Conservation (phyloP, 1,140 invertebrate species). For the Phenacoccus solenopsis region DNA sequence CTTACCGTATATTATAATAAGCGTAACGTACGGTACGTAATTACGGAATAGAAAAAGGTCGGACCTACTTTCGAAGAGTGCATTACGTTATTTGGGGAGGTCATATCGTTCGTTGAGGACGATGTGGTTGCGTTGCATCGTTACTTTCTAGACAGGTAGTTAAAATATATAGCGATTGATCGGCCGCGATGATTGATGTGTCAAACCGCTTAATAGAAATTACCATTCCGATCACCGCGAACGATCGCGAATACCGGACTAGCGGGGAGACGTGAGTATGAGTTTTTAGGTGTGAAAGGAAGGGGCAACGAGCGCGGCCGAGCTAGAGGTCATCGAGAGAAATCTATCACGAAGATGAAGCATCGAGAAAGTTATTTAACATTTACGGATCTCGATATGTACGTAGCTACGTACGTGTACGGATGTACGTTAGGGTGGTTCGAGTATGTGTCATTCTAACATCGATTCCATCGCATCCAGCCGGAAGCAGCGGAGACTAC, state of each 20-base stretch:
- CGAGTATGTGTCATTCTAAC: neutral
- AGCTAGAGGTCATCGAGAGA: neutral
- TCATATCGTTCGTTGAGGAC: neutral
- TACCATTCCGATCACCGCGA: neutral
- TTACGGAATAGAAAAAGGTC: neutral
- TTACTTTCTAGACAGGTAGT: no score
- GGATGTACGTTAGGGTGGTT: neutral
- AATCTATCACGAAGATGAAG: constrained; percentile 1
- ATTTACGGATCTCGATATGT: neutral
- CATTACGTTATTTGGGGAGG: neutral
- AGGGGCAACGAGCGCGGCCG: no score
- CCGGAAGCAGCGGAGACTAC: no score
- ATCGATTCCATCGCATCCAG: neutral
- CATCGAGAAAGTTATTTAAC: constrained; percentile 2
- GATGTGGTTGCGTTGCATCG: neutral
- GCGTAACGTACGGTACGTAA: neutral
- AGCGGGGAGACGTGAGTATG: no score
- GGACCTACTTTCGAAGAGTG: neutral
- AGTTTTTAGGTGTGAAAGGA: no score
- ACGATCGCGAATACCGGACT: neutral
- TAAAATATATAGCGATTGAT: neutral
- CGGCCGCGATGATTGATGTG: neutral
- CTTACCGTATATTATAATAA: neutral
- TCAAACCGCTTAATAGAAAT: neutral
- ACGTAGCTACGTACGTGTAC: neutral